Conservation (phyloP, 2,113 vertebrate species). For the Aegithalos caudatus region DNA sequence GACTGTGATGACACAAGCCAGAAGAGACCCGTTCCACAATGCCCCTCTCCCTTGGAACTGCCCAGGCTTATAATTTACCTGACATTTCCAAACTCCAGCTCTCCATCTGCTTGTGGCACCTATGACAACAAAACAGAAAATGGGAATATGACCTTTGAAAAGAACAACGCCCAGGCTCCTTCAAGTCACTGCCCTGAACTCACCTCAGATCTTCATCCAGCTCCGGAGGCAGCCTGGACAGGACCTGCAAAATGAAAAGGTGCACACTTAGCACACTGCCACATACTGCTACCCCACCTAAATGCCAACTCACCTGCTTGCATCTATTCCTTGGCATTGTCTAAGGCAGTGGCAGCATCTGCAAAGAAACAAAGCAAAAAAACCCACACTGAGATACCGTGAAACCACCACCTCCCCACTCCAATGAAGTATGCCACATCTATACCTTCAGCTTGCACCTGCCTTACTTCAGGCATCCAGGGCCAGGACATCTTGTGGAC, state of each 20-base stretch:
- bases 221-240: accelerated
- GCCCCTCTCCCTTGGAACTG: background rate
- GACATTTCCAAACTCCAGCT: background rate
- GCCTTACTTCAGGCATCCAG: too few relatives aligned
- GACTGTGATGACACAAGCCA: background rate
- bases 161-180: accelerated
- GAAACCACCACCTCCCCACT: background rate
- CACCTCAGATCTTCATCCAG: background rate
- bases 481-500: background rate
- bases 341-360: too few relatives aligned
- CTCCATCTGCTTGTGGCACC: accelerated
- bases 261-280: background rate
- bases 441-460: background rate
- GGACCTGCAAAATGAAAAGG: too few relatives aligned
- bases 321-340: background rate
- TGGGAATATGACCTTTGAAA: accelerated
- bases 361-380: background rate
- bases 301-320: accelerated
- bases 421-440: accelerated
- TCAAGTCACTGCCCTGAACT: accelerated
- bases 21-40: background rate
- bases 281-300: too few relatives aligned
- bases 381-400: background rate
- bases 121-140: background rate
- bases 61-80: background rate